A percentile compares a stretch with the other conserved stretches of the same genome.
phyloP scores from a whole-genome alignment of 2,797 vertebrate genomes.

The Sebastiscus albofasciatus region DNA sequence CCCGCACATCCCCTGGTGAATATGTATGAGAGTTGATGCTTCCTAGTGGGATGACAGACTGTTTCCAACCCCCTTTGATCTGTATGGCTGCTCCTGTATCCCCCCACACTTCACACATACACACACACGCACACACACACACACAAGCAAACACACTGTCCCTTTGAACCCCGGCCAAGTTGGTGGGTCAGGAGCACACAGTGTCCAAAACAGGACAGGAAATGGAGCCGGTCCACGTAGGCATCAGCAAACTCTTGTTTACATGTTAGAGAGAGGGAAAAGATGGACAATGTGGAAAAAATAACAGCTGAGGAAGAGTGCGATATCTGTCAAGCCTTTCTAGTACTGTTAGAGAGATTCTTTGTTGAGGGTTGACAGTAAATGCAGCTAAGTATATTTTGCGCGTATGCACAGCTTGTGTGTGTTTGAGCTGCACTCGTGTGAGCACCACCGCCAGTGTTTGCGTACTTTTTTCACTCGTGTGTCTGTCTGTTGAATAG shows the following conservation, averaged over 20 bases:
- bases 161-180: conserved; percentile 72
- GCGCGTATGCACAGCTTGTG: conserved; percentile 19
- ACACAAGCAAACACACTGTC: conserved; percentile 44
- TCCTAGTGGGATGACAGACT: conserved; percentile 64
- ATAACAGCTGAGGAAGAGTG: conserved; percentile 31
- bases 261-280: not conserved
- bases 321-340: conserved; percentile 42
- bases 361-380: conserved; percentile 56
- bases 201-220: conserved; percentile 43
- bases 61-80: conserved; percentile 71
- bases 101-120: not conserved
- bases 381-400: conserved; percentile 56
- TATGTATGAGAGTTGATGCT: conserved; percentile 65
- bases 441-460: conserved; percentile 26
- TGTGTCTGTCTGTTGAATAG: conserved; percentile 66
- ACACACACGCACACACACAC: conserved; percentile 13
- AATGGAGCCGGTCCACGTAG: conserved; percentile 31
- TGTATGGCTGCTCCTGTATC: conserved; percentile 36
- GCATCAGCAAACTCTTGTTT: conserved; percentile 36
- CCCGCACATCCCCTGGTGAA: conserved; percentile 43
- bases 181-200: conserved; percentile 44
- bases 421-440: not conserved
- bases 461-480: conserved; percentile 25
- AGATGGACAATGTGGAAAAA: conserved; percentile 3
- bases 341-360: conserved; percentile 28